These are phyloP conservation scores for Mayetiola destructor DNA, from an alignment of 2,888 invertebrate genomes.

Conservation along the genomic window DNA sequence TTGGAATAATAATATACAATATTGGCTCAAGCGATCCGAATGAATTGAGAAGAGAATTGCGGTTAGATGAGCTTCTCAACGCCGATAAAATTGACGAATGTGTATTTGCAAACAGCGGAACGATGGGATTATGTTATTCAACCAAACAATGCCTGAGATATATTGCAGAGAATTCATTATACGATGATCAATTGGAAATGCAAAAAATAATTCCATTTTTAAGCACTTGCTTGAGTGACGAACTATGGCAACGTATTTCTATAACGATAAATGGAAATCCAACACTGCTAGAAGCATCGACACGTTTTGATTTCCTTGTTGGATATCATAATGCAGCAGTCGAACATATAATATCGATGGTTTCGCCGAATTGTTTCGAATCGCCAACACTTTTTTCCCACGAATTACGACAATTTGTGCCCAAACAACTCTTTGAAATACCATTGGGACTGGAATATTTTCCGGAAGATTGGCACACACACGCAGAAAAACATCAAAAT, in stretches of 20 bases:
- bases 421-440: slow-evolving; percentile 27
- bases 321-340: slow-evolving; percentile 53
- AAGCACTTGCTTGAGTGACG: slow-evolving; percentile 42
- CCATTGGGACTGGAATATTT: slow-evolving; percentile 56
- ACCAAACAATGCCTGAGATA: slow-evolving; percentile 38
- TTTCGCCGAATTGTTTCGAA: slow-evolving; percentile 44
- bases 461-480: slow-evolving; percentile 41
- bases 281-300: slow-evolving; percentile 8
- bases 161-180: slow-evolving; percentile 39
- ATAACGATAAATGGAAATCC: slow-evolving; percentile 26
- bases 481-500: background rate
- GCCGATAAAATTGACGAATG: background rate
- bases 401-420: slow-evolving; percentile 44
- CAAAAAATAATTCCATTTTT: slow-evolving; percentile 42
- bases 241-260: slow-evolving; percentile 45
- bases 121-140: slow-evolving; percentile 23
- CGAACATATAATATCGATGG: slow-evolving; percentile 42
- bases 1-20: slow-evolving; percentile 27
- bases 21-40: slow-evolving; percentile 13
- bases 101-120: slow-evolving; percentile 15
- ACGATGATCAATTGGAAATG: slow-evolving; percentile 42
- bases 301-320: slow-evolving; percentile 32
- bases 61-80: background rate
- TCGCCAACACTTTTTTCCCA: slow-evolving; percentile 46
- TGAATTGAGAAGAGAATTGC: background rate